Evolutionary conservation across 1,140 invertebrate species (phyloP).

Genomic region (Andrena cerasifolii): DNA sequence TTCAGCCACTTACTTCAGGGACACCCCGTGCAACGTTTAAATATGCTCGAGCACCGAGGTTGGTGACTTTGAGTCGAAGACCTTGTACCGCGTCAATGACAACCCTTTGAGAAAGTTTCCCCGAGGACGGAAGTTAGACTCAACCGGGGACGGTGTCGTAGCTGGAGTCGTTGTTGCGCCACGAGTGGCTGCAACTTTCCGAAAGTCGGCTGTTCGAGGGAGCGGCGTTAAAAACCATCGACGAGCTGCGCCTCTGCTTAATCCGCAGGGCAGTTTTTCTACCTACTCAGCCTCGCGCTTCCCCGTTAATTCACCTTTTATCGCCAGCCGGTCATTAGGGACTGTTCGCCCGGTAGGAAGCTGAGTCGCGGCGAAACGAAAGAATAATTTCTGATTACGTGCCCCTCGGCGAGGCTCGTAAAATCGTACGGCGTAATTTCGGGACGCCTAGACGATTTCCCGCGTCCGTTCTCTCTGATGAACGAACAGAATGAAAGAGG

Average conservation of each 20-base stretch:
- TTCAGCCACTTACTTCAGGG: not conserved
- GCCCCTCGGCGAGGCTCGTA: not conserved
- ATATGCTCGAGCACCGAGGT: not conserved
- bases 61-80: conserved; percentile 16
- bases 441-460: conserved; percentile 5
- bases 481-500: conserved; percentile 3
- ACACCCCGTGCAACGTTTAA: not conserved
- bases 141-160: conserved; percentile 10
- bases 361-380: not conserved
- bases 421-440: conserved; percentile 37
- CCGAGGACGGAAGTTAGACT: conserved; percentile 27
- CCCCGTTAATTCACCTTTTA: not conserved
- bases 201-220: not conserved
- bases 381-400: conserved; percentile 14
- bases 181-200: conserved; percentile 13
- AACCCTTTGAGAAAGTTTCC: conserved; percentile 33
- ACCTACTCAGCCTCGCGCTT: not conserved
- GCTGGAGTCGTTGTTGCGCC: conserved; percentile 19
- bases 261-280: too few relatives aligned
- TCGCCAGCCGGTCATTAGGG: not conserved
- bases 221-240: not conserved
- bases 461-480: conserved; percentile 11
- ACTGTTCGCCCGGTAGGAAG: not conserved
- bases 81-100: conserved; percentile 26
- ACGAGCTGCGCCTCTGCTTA: not conserved